Conservation (phyloP, 2,113 vertebrate genomes). For the Stigmatopora argus region DNA sequence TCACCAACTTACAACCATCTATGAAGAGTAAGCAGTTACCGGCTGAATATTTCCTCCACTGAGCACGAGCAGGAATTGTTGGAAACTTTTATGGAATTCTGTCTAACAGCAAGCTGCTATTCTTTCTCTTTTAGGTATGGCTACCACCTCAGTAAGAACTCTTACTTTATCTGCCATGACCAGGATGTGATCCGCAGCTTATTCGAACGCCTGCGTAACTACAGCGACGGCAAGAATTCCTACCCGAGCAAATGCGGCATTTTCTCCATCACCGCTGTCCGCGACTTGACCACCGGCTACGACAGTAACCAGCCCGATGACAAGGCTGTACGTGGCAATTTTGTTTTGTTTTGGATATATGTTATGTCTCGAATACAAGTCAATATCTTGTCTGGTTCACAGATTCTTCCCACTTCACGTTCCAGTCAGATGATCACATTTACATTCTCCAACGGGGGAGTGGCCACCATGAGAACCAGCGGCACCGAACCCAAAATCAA, state of each 20-base stretch:
- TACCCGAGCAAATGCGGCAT: slow-evolving; percentile 84
- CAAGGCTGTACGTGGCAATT: slow-evolving; percentile 78
- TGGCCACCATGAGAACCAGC: slow-evolving; percentile 94
- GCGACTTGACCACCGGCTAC: slow-evolving; percentile 91
- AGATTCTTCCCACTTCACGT: slow-evolving; percentile 89
- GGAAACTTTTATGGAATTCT: neutral
- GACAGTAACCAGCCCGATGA: slow-evolving; percentile 83
- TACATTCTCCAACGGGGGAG: slow-evolving; percentile 87
- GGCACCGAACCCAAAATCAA: slow-evolving; percentile 98
- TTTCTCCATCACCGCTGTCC: slow-evolving; percentile 79
- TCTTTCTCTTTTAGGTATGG: slow-evolving; percentile 76
- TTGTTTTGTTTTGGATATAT: neutral
- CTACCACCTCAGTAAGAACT: slow-evolving; percentile 90
- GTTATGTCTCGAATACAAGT: neutral
- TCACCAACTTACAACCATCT: slow-evolving; percentile 84
- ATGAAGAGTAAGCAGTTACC: slow-evolving; percentile 74
- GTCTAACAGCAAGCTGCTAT: neutral
- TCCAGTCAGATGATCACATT: slow-evolving; percentile 99
- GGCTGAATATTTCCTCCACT: neutral
- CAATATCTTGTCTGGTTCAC: slow-evolving; percentile 4
- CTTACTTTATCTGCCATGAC: slow-evolving; percentile 93
- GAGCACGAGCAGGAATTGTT: neutral
- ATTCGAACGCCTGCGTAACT: slow-evolving; percentile 86
- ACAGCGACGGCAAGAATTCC: slow-evolving; percentile 66
- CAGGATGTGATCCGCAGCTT: slow-evolving; percentile 77